Evolutionary conservation across 2,113 vertebrate genomes (phyloP).

Genomic region (Lophochroa leadbeateri): DNA sequence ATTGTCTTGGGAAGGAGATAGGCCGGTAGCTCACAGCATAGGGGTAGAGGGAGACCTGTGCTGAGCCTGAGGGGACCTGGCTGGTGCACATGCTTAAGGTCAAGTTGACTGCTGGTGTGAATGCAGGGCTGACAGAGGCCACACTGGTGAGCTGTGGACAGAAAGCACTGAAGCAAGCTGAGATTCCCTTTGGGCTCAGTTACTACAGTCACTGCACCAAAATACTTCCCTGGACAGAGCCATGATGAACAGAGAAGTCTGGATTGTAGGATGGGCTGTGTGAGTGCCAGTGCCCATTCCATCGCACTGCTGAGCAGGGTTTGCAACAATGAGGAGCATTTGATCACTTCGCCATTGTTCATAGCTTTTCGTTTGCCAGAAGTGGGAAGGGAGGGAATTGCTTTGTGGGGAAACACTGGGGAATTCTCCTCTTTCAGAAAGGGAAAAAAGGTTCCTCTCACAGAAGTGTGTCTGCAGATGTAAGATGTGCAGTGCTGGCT

Average conservation of each 20-base stretch:
- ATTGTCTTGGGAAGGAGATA: neutral
- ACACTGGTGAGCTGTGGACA: neutral
- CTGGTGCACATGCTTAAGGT: neutral
- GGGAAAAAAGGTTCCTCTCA: neutral
- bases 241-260: neutral
- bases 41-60: neutral
- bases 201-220: neutral
- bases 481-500: fast-evolving
- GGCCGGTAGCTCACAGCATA: neutral
- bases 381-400: neutral
- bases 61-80: neutral
- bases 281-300: neutral
- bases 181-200: neutral
- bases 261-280: neutral
- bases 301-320: neutral
- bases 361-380: neutral
- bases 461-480: neutral
- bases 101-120: neutral
- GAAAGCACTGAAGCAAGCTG: neutral
- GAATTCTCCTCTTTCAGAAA: neutral
- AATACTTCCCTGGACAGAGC: neutral
- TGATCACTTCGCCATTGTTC: neutral
- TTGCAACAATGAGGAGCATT: neutral
- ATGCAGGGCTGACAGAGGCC: neutral
- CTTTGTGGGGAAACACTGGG: neutral